A percentile compares a stretch with the other conserved stretches of the same genome.
phyloP scores from a whole-genome alignment of 1,140 invertebrate species.

The Ladona fulva region DNA sequence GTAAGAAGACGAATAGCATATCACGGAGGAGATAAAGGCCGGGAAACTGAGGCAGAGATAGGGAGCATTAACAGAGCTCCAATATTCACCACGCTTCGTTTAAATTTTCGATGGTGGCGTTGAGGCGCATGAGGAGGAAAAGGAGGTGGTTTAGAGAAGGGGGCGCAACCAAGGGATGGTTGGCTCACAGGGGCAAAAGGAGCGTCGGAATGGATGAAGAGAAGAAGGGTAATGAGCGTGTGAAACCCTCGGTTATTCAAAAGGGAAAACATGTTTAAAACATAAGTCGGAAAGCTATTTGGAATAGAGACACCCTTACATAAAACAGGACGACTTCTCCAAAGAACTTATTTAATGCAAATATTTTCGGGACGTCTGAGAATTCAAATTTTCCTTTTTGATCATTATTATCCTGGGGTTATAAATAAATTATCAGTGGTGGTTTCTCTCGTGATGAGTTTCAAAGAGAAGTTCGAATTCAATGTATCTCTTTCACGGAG shows the following conservation, averaged over 20 bases:
- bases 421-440: too few species aligned
- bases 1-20: too few species aligned
- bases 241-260: not conserved
- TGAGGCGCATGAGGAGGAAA: not conserved
- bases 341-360: too few species aligned
- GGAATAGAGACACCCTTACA: not conserved
- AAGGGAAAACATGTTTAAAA: constrained; percentile 1
- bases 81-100: not conserved
- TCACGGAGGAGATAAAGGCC: too few species aligned
- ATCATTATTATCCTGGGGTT: too few species aligned
- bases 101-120: not conserved
- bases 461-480: too few species aligned
- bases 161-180: not conserved
- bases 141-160: not conserved
- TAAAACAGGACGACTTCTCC: not conserved
- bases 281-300: not conserved
- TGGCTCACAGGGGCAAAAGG: not conserved
- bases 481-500: too few species aligned
- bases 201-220: not conserved
- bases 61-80: too few species aligned
- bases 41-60: too few species aligned
- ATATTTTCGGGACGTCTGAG: too few species aligned
- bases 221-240: not conserved
- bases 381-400: too few species aligned
- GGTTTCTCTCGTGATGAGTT: too few species aligned